Conservation (phyloP, 2,888 invertebrate genomes). For the Drepanosiphum platanoidis region DNA sequence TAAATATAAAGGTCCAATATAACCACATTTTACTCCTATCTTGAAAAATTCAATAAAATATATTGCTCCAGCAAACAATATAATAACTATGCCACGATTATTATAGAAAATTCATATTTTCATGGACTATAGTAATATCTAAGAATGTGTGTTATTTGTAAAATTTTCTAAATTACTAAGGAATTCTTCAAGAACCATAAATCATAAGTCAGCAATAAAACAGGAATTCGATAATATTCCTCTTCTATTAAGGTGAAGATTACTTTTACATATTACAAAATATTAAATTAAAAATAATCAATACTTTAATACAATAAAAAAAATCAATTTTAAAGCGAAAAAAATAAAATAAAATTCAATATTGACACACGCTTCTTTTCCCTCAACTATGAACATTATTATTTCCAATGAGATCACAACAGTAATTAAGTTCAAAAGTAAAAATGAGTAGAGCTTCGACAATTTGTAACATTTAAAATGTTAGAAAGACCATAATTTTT, state of each 20-base stretch:
- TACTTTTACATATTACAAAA: background rate
- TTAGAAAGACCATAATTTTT: too few relatives aligned
- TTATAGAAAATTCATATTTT: constrained; percentile 15
- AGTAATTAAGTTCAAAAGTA: too few relatives aligned
- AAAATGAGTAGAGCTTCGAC: too few relatives aligned
- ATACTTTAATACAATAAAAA: background rate
- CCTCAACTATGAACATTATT: background rate
- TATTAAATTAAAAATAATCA: background rate
- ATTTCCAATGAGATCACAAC: too few relatives aligned
- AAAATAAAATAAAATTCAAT: background rate
- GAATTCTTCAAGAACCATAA: background rate
- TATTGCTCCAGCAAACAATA: background rate
- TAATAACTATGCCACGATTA: background rate
- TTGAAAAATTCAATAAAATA: background rate
- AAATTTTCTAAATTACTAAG: constrained; percentile 3
- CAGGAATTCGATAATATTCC: background rate
- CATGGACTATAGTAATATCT: background rate
- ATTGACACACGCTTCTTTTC: background rate
- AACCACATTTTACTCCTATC: background rate
- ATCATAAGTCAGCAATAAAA: constrained; percentile 15
- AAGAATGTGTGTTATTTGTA: constrained; percentile 3
- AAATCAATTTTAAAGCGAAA: background rate
- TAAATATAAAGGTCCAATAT: background rate
- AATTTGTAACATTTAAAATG: too few relatives aligned
- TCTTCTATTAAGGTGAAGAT: background rate